Evolutionary conservation across 2,888 invertebrate species (phyloP).

Genomic region (Trachelus tabidus): DNA sequence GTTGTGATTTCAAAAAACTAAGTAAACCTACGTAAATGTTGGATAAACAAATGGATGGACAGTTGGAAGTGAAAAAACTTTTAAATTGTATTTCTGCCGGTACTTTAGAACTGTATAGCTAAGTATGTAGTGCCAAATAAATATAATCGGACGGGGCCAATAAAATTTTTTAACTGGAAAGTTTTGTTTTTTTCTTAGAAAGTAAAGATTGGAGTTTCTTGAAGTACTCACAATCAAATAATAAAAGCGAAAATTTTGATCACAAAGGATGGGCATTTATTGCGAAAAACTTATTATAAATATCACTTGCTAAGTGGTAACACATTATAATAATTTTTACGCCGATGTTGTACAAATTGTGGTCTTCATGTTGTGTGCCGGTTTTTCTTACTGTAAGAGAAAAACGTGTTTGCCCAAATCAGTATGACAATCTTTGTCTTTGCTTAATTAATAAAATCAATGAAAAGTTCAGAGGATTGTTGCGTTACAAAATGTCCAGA

Average conservation of each 20-base stretch:
- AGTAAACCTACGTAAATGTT: not conserved
- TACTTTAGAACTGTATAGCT: not conserved
- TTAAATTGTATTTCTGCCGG: not conserved
- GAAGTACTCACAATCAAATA: not conserved
- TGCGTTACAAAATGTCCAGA: not conserved
- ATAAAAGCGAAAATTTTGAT: not conserved
- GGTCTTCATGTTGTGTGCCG: constrained; percentile 48
- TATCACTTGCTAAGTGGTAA: constrained; percentile 33
- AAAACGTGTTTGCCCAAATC: constrained; percentile 33
- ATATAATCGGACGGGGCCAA: not conserved
- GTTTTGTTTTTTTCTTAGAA: not conserved
- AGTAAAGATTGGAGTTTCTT: not conserved
- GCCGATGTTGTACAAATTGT: constrained; percentile 44
- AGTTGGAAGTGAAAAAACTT: not conserved
- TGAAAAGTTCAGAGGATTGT: constrained; percentile 12
- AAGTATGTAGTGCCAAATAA: not conserved
- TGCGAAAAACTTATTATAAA: constrained; percentile 54
- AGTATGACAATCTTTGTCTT: constrained; percentile 20
- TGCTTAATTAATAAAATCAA: constrained; percentile 11
- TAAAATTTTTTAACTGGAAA: not conserved
- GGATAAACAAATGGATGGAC: not conserved
- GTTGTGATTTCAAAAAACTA: not conserved
- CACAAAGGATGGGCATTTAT: constrained; percentile 21
- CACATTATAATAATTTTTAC: constrained; percentile 58
- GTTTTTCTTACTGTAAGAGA: constrained; percentile 55